These are phyloP conservation scores for Lordiphosa clarofinis DNA, from an alignment of 1,140 invertebrate genomes.

Conservation along the genomic window DNA sequence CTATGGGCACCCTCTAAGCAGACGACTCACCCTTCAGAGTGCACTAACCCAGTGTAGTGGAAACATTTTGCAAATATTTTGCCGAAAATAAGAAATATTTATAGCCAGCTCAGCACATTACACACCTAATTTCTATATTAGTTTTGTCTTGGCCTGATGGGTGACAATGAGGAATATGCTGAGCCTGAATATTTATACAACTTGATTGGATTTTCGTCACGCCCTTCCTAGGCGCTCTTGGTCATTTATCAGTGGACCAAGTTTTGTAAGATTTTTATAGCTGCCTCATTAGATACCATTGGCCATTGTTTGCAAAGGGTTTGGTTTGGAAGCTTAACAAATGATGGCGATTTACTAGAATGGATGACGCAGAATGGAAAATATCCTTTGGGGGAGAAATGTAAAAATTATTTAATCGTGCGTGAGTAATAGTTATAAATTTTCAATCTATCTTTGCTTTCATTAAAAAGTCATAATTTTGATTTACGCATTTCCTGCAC, in stretches of 20 bases:
- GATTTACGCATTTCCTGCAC: conserved; percentile 48
- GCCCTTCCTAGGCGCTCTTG: conserved; percentile 30
- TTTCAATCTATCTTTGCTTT: conserved; percentile 41
- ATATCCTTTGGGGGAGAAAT: neutral
- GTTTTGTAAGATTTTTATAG: conserved; percentile 34
- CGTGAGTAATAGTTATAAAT: conserved; percentile 73
- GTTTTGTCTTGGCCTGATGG: conserved; percentile 39
- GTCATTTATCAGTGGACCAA: conserved; percentile 42
- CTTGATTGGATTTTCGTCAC: conserved; percentile 75
- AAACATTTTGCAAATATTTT: conserved; percentile 73
- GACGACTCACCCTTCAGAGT: conserved; percentile 35
- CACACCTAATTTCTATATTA: conserved; percentile 78
- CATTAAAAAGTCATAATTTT: conserved; percentile 68
- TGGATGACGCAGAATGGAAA: neutral
- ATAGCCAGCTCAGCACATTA: conserved; percentile 73
- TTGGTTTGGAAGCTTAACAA: conserved; percentile 63
- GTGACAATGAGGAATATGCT: conserved; percentile 24
- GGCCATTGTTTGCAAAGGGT: conserved; percentile 59
- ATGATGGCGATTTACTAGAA: conserved; percentile 56
- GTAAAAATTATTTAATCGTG: conserved; percentile 63
- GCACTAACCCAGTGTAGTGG: conserved; percentile 21
- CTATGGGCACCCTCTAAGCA: conserved; percentile 1
- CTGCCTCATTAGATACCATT: conserved; percentile 47
- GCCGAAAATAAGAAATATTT: conserved; percentile 59
- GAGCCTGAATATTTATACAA: conserved; percentile 51